Evolutionary conservation across 2,888 invertebrate genomes (phyloP), one percentile per base, ranked within the genome.

Genomic region (Platypus cylindrus): DNA sequence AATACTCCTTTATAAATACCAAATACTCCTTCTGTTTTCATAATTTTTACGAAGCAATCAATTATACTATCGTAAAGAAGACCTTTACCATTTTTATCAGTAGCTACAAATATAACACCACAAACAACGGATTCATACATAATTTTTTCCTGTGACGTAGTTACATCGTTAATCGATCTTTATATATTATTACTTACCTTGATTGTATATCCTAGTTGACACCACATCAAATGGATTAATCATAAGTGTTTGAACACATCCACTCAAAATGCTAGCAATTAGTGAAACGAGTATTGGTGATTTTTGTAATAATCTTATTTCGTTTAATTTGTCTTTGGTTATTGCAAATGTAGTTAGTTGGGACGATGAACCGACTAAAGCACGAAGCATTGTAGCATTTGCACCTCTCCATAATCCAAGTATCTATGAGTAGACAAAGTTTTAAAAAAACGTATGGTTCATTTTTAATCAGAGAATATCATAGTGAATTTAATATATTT

Each of bases 1-100:
- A 79, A 77, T 40, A 87, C 75, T 3, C 90, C 94, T 63, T 94
- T 94, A 63, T 91, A 94, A 48, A 93, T 72, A 0, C 90, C 89
- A 32, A 65, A 59, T 2, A 83, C 42, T 0, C 90, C 87, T 66
- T 90, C 90, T 3, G 71, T 73, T 51, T 59, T 67, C 48, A 75
- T 73, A 41, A 81, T 83, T 63, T 90, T 87, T 1, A 66, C 49
- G 30, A 83, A 69, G 52, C 87, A 87, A 58, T 90, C 85, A 1
- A 71, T 41, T 2, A 86, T 66, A 25, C 81, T 80, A 3, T 61
- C 70, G 62, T 90, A 90, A 1, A 80, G 56, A 0, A 73, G 53
- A 11, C 77, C 78, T 48, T 55, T 62, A 2, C 78, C 78, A 30
- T 65, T 58, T 3, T 63, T 54, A 48, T 76, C 75, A 1, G 77